Base-by-base conservation (phyloP, 2,888 invertebrate species). In the Ectropis crepuscularia region DNA sequence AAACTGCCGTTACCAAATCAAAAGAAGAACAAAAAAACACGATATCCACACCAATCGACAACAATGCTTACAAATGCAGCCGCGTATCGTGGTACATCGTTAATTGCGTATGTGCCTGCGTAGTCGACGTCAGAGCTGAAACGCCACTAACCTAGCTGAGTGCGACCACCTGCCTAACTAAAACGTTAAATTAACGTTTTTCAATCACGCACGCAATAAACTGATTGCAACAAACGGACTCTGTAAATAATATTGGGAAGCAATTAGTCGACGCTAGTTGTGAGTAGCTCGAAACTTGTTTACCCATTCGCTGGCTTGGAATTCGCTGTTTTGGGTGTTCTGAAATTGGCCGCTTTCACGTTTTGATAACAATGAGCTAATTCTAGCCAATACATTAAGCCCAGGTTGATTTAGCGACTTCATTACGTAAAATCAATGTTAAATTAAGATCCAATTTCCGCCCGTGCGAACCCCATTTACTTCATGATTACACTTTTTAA, bases 171-270 rank as follows among this genome's bases (percentile, higher is more conserved):
- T 74, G 75, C 75, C 74, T 78, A 78, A 78, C 77, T 51, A 37
- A 46, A 55, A 57, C 78, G 69, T 74, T 74, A 70, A 76, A 77
- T 51, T 51, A 51, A 50, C 62, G 50, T 53, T 74, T 76, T 77
- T 76, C 65, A 74, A 77, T 11, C 77, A 77, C 73, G 73, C 72
- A 75, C 70, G 63, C 57, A 54, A 72, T 80, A 78, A 77, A 75
- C 59, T 64, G 57, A 59, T 42, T 59, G 54, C 63, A 63, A 48
- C 51, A 47, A 46, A 39, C 46, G 50, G 50, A 38, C 36, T 42
- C 42, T 42, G 41, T 41, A 39, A 45, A 50, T 54, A 48, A 49
- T 38, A 39, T 50, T 50, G 38, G 38, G 16, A 11, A 12, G 12
- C 43, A 53, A 47, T 41, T 10, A 5, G 7, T 37, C 6, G 10